These are phyloP conservation scores for Pantelozetes paolii DNA, from an alignment of 2,888 invertebrate genomes.

Conservation along the genomic window DNA sequence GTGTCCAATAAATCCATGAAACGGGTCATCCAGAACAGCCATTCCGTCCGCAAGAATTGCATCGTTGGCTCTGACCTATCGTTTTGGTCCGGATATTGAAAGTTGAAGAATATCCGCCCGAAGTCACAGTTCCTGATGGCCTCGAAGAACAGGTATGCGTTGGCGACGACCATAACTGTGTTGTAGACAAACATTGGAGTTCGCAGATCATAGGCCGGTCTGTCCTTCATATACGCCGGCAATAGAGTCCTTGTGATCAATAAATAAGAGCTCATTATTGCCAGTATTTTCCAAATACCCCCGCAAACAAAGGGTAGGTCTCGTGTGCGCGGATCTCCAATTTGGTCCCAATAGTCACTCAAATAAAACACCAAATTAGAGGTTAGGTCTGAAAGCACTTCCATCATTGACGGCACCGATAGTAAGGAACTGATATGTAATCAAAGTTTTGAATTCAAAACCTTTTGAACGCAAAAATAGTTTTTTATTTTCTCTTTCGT, in stretches of 20 bases:
- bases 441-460: too few species aligned
- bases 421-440: too few species aligned
- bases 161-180: conserved; percentile 11
- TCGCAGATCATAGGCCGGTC: neutral
- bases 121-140: neutral
- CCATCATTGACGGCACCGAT: neutral
- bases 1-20: conserved; percentile 37
- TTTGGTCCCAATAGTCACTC: conserved; percentile 36
- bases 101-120: conserved; percentile 16
- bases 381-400: neutral
- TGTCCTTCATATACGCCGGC: neutral
- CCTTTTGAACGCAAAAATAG: too few species aligned
- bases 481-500: too few species aligned
- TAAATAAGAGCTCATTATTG: neutral
- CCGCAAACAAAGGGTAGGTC: conserved; percentile 37
- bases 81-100: conserved; percentile 1
- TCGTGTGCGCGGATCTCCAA: conserved; percentile 35
- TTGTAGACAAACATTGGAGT: conserved; percentile 35
- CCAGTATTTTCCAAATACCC: conserved; percentile 34
- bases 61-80: conserved; percentile 4
- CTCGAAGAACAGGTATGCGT: neutral
- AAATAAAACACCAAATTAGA: conserved; percentile 16
- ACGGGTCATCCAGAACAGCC: conserved; percentile 12
- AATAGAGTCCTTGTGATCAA: conserved; percentile 15
- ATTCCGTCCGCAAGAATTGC: neutral